Percentiles rank a stretch among this genome's conserved stretches.
These are phyloP conservation scores for Caligus rogercresseyi DNA, from an alignment of 1,140 invertebrate species.

Conservation along the genomic window DNA sequence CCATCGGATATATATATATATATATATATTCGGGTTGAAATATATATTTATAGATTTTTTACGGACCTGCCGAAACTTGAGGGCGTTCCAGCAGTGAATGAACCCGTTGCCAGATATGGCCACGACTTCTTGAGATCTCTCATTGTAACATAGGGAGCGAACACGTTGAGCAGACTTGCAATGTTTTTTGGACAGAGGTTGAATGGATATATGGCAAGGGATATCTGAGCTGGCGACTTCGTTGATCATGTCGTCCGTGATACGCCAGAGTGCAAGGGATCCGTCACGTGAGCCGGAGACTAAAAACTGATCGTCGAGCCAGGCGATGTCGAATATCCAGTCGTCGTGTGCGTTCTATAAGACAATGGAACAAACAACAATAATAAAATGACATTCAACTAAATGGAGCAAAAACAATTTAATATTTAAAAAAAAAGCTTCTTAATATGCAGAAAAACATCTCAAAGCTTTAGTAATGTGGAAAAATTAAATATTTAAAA, in stretches of 20 bases:
- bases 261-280: constrained; percentile 34
- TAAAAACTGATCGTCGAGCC: constrained; percentile 86
- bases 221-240: neutral
- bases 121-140: constrained; percentile 64
- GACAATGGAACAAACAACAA: constrained; percentile 20
- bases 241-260: constrained; percentile 27
- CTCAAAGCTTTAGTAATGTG: no score
- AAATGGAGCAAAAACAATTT: no score
- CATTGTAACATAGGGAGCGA: constrained; percentile 64
- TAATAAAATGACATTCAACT: neutral
- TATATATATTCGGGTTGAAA: no score
- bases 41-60: neutral
- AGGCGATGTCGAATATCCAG: constrained; percentile 87
- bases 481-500: no score
- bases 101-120: constrained; percentile 76
- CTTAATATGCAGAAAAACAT: no score
- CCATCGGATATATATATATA: no score
- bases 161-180: constrained; percentile 39
- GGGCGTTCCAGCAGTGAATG: constrained; percentile 76
- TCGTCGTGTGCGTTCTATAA: constrained; percentile 59
- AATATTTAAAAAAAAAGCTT: no score
- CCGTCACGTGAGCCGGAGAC: constrained; percentile 83
- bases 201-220: constrained; percentile 30
- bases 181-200: constrained; percentile 51
- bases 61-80: constrained; percentile 51